Evolutionary conservation across 2,797 vertebrate species (phyloP).

Genomic region (Coccyzus lansbergi): DNA sequence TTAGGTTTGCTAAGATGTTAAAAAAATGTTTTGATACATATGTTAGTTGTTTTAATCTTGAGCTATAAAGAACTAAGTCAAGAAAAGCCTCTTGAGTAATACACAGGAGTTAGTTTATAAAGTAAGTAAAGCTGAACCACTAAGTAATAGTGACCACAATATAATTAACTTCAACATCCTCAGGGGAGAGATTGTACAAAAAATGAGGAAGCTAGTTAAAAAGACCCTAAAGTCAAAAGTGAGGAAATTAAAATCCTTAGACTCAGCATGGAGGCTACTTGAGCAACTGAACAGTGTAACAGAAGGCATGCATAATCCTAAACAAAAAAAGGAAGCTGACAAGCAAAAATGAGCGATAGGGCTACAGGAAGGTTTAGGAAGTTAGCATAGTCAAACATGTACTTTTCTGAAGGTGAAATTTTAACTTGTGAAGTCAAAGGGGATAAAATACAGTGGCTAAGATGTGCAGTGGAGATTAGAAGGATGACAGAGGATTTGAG

Average conservation of each 20-base stretch:
- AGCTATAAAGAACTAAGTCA: slow-evolving; percentile 53
- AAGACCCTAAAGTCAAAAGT: slow-evolving; percentile 71
- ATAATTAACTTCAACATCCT: slow-evolving; percentile 73
- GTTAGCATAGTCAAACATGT: not conserved
- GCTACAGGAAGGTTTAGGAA: not conserved
- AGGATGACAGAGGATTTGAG: slow-evolving; percentile 68
- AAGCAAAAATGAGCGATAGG: slow-evolving; percentile 4
- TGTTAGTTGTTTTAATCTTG: slow-evolving; percentile 46
- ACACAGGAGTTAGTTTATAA: slow-evolving; percentile 59
- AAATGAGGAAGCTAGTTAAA: slow-evolving; percentile 75
- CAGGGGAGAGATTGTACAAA: slow-evolving; percentile 64
- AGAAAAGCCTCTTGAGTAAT: slow-evolving; percentile 54
- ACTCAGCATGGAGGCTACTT: slow-evolving; percentile 71
- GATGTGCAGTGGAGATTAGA: slow-evolving; percentile 50
- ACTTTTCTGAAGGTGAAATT: slow-evolving; percentile 46
- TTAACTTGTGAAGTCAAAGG: slow-evolving; percentile 40
- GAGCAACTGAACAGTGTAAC: slow-evolving; percentile 51
- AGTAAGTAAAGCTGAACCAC: slow-evolving; percentile 63
- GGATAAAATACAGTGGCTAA: slow-evolving; percentile 55
- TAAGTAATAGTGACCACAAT: slow-evolving; percentile 73
- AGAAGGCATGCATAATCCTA: slow-evolving; percentile 51
- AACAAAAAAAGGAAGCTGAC: slow-evolving; percentile 24
- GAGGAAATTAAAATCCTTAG: slow-evolving; percentile 73
- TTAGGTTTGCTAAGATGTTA: not conserved
- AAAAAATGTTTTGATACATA: slow-evolving; percentile 42